Conservation (phyloP, 2,888 invertebrate genomes). For the Thyatira batis region DNA sequence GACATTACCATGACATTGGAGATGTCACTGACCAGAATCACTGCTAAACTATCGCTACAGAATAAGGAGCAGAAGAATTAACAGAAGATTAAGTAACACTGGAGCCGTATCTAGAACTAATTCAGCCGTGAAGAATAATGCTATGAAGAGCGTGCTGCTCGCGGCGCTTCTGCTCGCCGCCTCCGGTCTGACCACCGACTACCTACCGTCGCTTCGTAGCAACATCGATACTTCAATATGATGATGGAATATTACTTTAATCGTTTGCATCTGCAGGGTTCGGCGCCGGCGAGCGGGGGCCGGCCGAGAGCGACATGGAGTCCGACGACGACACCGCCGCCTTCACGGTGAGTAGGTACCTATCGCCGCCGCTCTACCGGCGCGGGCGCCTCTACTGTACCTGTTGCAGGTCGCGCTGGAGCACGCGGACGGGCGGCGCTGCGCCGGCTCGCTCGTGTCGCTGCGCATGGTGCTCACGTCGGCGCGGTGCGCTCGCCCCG, state of each 20-base stretch:
- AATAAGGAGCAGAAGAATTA: background rate
- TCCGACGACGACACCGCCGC: constrained; percentile 45
- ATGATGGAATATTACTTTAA: no score
- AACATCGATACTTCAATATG: no score
- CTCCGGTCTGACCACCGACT: background rate
- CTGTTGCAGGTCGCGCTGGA: constrained; percentile 45
- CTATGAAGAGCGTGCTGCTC: constrained; percentile 26
- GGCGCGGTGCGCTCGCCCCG: constrained; percentile 42
- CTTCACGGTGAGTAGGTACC: constrained; percentile 45
- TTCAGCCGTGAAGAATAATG: background rate
- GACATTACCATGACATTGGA: no score
- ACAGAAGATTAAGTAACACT: background rate
- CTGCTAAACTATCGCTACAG: no score
- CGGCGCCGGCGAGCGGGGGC: background rate
- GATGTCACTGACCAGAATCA: no score
- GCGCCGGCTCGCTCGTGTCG: constrained; percentile 41
- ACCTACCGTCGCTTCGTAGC: background rate
- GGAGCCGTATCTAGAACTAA: background rate
- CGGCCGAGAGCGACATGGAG: constrained; percentile 14
- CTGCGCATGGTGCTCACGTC: constrained; percentile 52
- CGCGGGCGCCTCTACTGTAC: background rate
- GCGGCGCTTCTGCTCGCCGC: constrained; percentile 21
- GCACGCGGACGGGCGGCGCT: constrained; percentile 37
- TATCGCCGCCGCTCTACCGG: background rate
- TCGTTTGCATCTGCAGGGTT: no score